Conservation (phyloP, 2,888 invertebrate genomes). For the Pharmacophagus antenor region DNA sequence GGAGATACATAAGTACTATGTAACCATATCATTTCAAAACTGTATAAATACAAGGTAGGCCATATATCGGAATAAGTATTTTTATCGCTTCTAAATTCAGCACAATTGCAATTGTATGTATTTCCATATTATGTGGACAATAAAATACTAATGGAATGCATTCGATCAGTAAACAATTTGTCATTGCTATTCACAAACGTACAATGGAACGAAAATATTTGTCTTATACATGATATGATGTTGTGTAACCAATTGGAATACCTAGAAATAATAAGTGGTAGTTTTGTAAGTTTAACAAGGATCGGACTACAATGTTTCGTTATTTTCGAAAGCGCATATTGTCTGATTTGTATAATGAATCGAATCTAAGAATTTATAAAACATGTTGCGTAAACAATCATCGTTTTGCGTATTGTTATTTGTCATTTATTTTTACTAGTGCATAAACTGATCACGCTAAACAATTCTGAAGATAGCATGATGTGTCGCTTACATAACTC, state of each 20-base stretch:
- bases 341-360: neutral
- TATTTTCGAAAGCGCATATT: neutral
- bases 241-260: neutral
- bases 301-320: neutral
- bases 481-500: conserved; percentile 38
- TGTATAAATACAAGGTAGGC: no score
- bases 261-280: neutral
- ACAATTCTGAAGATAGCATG: conserved; percentile 43
- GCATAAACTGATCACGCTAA: conserved; percentile 43
- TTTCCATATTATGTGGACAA: no score
- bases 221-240: no score
- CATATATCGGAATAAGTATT: no score
- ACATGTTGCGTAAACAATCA: neutral
- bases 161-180: neutral
- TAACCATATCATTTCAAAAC: no score
- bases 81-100: no score
- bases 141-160: neutral
- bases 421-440: conserved; percentile 1
- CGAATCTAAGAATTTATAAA: neutral
- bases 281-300: neutral
- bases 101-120: no score
- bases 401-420: neutral
- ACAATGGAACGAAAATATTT: no score
- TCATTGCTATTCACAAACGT: neutral
- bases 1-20: no score